These are phyloP conservation scores for Archips crataeganus DNA, from an alignment of 2,888 invertebrate genomes.

Conservation along the genomic window DNA sequence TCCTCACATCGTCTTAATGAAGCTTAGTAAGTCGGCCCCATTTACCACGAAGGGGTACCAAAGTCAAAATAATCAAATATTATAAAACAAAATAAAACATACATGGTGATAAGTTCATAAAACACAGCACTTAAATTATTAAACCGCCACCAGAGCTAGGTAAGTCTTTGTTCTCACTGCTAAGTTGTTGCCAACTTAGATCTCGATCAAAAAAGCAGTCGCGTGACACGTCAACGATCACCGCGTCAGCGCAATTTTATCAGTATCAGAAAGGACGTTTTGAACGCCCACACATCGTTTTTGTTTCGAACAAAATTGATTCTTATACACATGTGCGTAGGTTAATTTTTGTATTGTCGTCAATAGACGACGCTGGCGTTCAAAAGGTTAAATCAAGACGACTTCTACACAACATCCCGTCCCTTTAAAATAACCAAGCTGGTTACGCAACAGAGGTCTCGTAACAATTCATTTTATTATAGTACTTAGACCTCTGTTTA, in stretches of 20 bases:
- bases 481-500: too few relatives aligned
- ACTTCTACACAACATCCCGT: too few relatives aligned
- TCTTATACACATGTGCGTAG: too few relatives aligned
- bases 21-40: background rate
- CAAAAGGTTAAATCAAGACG: too few relatives aligned
- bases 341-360: too few relatives aligned
- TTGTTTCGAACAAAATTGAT: too few relatives aligned
- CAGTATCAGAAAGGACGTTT: background rate
- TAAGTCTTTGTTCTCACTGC: slow-evolving; percentile 20
- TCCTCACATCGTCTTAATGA: background rate
- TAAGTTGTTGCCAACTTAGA: background rate
- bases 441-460: too few relatives aligned
- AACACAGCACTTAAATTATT: slow-evolving; percentile 28
- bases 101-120: slow-evolving; percentile 3
- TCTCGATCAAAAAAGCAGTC: background rate
- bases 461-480: too few relatives aligned
- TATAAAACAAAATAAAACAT: slow-evolving; percentile 1
- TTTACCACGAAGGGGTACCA: background rate
- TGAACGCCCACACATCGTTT: too few relatives aligned
- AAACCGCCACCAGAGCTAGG: slow-evolving; percentile 13
- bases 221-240: background rate
- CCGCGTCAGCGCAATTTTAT: background rate
- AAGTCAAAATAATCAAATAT: background rate
- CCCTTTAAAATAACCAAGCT: too few relatives aligned
- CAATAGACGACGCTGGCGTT: too few relatives aligned